Evolutionary conservation across 2,888 invertebrate genomes (phyloP), one percentile per base, ranked within the genome.

Genomic region (Dynastes hyllus): DNA sequence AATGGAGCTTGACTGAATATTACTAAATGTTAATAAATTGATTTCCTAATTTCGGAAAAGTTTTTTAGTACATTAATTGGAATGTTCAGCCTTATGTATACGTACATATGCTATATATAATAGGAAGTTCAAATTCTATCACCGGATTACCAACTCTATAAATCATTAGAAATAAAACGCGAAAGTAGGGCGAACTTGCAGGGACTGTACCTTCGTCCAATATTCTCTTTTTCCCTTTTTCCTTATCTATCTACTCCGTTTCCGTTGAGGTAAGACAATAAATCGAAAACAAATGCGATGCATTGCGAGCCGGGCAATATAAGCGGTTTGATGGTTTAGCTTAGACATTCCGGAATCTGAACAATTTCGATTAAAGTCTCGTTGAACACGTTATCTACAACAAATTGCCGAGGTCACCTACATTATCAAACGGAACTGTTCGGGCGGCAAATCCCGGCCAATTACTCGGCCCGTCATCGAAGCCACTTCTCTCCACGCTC

Each of bases 361-460:
- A 85, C 86, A 86, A 87, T 87, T 87, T 87, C 86, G 87, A 87
- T 87, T 87, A 87, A 86, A 87, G 85, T 86, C 85, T 84, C 85
- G 86, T 86, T 84, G 85, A 85, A 85, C 86, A 85, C 83, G 85
- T 86, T 83, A 84, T 85, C 85, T 83, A 82, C 83, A 85, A 84
- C 83, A 83, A 81, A 84, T 83, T 79, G 83, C 81, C 79, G 81
- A 76, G 83, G 82, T 83, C 84, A 84, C 84, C 84, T 84, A 84
- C 82, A 82, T 82, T 82, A 82, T 83, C 82, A 79, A 82, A 77
- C 83, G 80, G 79, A 80, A 75, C 80, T 78, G 77, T 29, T 61
- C 81, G 78, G 75, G 79, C 80, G 82, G 81, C 81, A 82, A 83
- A 84, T 83, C 84, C 83, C 84, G 80, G 81, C 83, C 82, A 83